Conservation (phyloP, 1,140 invertebrate genomes). For the Mactra quadrangularis region DNA sequence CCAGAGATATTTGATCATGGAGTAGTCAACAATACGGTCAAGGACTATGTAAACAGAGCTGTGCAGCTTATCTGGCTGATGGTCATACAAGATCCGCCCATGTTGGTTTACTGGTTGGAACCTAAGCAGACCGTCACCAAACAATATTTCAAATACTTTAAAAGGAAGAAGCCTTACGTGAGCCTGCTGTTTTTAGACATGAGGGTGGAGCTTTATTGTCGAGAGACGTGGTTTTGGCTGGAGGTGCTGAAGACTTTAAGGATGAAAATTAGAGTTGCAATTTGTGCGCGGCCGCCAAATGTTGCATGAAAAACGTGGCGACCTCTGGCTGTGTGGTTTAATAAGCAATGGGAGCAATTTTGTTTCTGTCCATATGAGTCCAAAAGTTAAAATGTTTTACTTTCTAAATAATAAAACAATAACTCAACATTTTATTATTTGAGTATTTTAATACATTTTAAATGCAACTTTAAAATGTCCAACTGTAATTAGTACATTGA, state of each 20-base stretch:
- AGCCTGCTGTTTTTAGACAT: constrained; percentile 42
- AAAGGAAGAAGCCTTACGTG: background rate
- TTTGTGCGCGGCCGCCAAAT: too few relatives aligned
- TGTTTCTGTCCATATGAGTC: too few relatives aligned
- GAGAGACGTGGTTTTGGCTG: constrained; percentile 48
- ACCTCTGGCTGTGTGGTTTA: too few relatives aligned
- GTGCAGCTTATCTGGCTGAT: constrained; percentile 51
- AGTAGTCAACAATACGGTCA: background rate
- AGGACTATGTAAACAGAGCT: constrained; percentile 26
- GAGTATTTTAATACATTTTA: too few relatives aligned
- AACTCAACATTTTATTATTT: too few relatives aligned
- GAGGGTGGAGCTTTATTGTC: constrained; percentile 40
- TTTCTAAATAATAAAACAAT: too few relatives aligned
- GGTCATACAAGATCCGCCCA: constrained; percentile 47
- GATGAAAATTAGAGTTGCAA: background rate
- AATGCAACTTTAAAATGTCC: too few relatives aligned
- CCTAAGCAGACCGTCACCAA: background rate
- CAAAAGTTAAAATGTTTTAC: too few relatives aligned
- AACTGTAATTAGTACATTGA: too few relatives aligned
- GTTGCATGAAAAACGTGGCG: too few relatives aligned
- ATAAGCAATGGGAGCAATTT: too few relatives aligned
- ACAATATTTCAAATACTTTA: constrained; percentile 45
- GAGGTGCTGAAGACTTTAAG: constrained; percentile 23
- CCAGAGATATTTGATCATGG: constrained; percentile 40
- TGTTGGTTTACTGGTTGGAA: constrained; percentile 48